Percentiles rank a stretch among this genome's conserved stretches.
phyloP scores from a whole-genome alignment of 2,797 vertebrate species.

The Lithobates sylvaticus region DNA sequence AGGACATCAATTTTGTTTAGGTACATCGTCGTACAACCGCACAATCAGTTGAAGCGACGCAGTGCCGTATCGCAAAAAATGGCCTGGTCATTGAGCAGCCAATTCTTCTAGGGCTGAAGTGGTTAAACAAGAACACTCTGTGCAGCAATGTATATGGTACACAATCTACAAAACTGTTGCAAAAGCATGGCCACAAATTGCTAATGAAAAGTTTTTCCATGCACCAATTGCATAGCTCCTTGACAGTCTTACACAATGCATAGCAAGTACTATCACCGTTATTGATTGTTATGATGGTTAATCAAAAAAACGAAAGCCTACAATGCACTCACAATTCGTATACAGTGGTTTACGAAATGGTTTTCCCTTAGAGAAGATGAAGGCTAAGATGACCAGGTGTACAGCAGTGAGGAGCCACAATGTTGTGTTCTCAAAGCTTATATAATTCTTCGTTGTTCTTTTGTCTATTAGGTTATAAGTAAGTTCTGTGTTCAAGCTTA shows the following conservation, averaged over 20 bases:
- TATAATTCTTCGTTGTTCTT: constrained; percentile 58
- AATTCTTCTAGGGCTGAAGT: too few species aligned
- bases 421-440: constrained; percentile 80
- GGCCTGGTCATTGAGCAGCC: too few species aligned
- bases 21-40: too few species aligned
- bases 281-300: not conserved
- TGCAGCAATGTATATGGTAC: too few species aligned
- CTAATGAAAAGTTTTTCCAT: too few species aligned
- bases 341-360: constrained; percentile 79
- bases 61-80: too few species aligned
- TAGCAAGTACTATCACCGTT: not conserved
- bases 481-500: constrained; percentile 28
- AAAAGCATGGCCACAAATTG: too few species aligned
- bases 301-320: not conserved
- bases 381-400: constrained; percentile 75
- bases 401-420: constrained; percentile 80
- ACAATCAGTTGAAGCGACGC: too few species aligned
- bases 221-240: too few species aligned
- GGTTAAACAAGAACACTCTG: too few species aligned
- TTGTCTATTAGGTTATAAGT: not conserved
- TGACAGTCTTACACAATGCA: not conserved
- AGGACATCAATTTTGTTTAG: too few species aligned
- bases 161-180: not conserved
- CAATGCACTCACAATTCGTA: constrained; percentile 76
- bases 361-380: constrained; percentile 81